A percentile compares a stretch with the other conserved stretches of the same genome.
Evolutionary conservation across 2,888 invertebrate genomes (phyloP).

Genomic region (Drosophila nr. medialis): DNA sequence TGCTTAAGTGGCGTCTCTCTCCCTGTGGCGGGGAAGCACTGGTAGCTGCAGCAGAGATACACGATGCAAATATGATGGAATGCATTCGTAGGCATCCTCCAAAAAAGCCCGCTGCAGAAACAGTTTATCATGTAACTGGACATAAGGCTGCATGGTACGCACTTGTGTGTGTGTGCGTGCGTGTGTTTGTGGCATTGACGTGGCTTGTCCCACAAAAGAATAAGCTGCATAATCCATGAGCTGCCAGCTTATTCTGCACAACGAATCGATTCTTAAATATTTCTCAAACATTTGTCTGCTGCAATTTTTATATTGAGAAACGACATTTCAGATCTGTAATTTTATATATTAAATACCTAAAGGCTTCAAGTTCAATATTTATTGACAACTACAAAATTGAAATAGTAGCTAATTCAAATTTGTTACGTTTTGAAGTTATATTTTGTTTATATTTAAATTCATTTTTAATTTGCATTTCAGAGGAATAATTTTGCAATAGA

Average conservation of each 20-base stretch:
- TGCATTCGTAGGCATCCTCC: slow-evolving; percentile 44
- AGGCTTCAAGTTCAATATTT: not conserved
- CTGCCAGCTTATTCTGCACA: not conserved
- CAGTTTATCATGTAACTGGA: slow-evolving; percentile 28
- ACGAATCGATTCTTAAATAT: not conserved
- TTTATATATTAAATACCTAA: not conserved
- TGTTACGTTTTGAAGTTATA: not conserved
- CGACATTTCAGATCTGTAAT: not conserved
- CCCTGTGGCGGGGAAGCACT: not conserved
- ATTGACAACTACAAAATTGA: not conserved
- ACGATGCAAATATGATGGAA: slow-evolving; percentile 56
- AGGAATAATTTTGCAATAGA: not conserved
- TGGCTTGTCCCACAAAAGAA: not conserved
- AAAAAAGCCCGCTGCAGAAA: slow-evolving; percentile 18
- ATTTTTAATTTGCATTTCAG: not conserved
- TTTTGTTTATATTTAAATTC: not conserved
- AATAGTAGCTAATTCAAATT: not conserved
- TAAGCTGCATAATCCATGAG: not conserved
- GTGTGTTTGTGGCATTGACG: slow-evolving; percentile 5
- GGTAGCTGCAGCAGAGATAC: slow-evolving; percentile 1
- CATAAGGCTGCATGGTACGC: not conserved
- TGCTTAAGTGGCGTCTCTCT: slow-evolving; percentile 29
- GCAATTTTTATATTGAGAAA: not conserved
- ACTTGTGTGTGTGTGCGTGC: not conserved
- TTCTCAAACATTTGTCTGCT: not conserved